phyloP scores from a whole-genome alignment of 2,797 vertebrate species.

The Gymnoscopelus microlampas region DNA sequence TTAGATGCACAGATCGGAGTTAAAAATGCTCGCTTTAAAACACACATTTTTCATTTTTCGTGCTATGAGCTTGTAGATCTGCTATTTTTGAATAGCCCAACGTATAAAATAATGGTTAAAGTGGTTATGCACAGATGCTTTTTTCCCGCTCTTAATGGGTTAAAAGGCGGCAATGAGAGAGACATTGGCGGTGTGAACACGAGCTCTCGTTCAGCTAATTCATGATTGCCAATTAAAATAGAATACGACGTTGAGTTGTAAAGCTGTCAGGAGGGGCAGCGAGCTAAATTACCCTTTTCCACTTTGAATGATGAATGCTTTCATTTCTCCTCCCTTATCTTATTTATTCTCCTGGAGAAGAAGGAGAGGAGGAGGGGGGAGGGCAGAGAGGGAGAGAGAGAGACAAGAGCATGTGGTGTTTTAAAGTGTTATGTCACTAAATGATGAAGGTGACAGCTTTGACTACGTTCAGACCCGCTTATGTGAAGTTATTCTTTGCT shows the following conservation, averaged over 20 bases:
- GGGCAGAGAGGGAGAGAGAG: conserved; percentile 36
- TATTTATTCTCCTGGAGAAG: conserved; percentile 81
- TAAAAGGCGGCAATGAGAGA: conserved; percentile 78
- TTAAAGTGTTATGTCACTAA: conserved; percentile 61
- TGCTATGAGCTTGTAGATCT: too few species aligned
- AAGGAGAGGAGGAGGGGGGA: too few species aligned
- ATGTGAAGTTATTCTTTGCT: conserved; percentile 13
- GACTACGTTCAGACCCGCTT: conserved; percentile 29
- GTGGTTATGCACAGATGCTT: too few species aligned
- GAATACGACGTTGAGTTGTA: conserved; percentile 82
- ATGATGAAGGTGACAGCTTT: conserved; percentile 58
- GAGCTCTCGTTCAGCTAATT: conserved; percentile 83
- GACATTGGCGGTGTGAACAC: conserved; percentile 72
- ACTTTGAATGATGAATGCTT: conserved; percentile 83
- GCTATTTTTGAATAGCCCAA: too few species aligned
- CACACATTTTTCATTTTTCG: too few species aligned
- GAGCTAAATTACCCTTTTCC: conserved; percentile 83
- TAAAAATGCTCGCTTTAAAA: too few species aligned
- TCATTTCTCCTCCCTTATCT: conserved; percentile 78
- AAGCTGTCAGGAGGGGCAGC: conserved; percentile 81
- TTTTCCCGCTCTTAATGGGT: too few species aligned
- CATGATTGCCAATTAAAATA: conserved; percentile 87
- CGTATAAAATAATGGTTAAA: too few species aligned
- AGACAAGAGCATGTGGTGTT: conserved; percentile 49
- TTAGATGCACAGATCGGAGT: too few species aligned